Conservation (phyloP, 1,140 invertebrate species). For the Magallana gigas region DNA sequence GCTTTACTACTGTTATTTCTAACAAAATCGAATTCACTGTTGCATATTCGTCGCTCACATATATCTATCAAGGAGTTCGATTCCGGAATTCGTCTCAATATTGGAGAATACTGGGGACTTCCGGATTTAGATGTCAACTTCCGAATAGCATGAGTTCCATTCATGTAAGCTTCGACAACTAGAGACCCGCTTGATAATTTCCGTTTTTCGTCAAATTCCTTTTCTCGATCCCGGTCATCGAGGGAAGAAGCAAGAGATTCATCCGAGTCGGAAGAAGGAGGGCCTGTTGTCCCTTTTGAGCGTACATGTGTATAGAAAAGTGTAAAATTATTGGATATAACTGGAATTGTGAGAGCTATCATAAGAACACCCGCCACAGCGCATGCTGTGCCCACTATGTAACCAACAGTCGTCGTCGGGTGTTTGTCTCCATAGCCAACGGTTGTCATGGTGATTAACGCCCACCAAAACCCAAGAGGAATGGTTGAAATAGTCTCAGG, state of each 20-base stretch:
- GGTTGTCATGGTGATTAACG: conserved; percentile 83
- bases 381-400: conserved; percentile 74
- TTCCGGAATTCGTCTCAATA: conserved; percentile 58
- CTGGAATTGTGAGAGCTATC: conserved; percentile 76
- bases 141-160: conserved; percentile 64
- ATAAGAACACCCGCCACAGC: conserved; percentile 74
- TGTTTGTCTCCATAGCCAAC: conserved; percentile 80
- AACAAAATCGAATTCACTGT: conserved; percentile 61
- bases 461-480: conserved; percentile 81
- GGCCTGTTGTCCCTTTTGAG: conserved; percentile 62
- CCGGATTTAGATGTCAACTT: conserved; percentile 52
- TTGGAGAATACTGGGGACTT: conserved; percentile 49
- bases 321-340: conserved; percentile 78
- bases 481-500: conserved; percentile 74
- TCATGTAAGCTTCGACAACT: conserved; percentile 67
- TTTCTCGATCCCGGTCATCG: conserved; percentile 54
- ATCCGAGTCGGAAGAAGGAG: conserved; percentile 36
- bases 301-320: conserved; percentile 76
- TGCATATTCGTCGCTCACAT: conserved; percentile 35
- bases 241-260: conserved; percentile 46
- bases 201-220: conserved; percentile 61
- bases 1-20: conserved; percentile 66
- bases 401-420: conserved; percentile 81
- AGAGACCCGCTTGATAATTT: conserved; percentile 69
- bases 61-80: conserved; percentile 67